phyloP scores from a whole-genome alignment of 2,888 invertebrate genomes.

The Calameuta pallipes region DNA sequence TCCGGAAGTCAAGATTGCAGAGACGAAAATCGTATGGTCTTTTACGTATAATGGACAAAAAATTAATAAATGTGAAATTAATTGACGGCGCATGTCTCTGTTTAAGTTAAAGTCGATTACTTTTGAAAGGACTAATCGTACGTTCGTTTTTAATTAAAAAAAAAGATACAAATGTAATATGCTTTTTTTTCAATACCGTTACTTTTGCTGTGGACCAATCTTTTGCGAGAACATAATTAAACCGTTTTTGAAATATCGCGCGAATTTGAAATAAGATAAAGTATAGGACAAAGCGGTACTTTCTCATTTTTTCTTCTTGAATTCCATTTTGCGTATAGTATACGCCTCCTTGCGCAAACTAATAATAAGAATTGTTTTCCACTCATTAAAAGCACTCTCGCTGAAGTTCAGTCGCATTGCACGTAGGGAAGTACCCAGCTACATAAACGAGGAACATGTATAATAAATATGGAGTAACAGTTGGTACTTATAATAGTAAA shows the following conservation, averaged over 20 bases:
- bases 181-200: neutral
- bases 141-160: neutral
- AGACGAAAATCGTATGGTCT: neutral
- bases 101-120: neutral
- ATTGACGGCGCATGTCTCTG: conserved; percentile 10
- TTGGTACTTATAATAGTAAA: conserved; percentile 45
- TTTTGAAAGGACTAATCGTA: neutral
- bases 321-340: neutral
- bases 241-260: neutral
- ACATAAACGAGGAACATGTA: conserved; percentile 59
- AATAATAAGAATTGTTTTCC: neutral
- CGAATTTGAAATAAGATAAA: neutral
- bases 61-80: conserved; percentile 28
- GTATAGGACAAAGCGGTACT: neutral
- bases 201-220: neutral
- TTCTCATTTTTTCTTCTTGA: neutral
- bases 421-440: conserved; percentile 41
- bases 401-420: conserved; percentile 41
- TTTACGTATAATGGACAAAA: conserved; percentile 20
- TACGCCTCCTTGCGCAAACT: neutral
- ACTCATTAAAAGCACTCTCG: neutral
- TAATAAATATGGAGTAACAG: conserved; percentile 51
- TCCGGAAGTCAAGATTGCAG: conserved; percentile 5
- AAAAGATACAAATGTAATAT: neutral
- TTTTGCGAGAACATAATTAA: neutral